Percentiles rank a stretch among this genome's conserved stretches.
Conservation (phyloP, 2,888 invertebrate species). For the Hypena proboscidalis region DNA sequence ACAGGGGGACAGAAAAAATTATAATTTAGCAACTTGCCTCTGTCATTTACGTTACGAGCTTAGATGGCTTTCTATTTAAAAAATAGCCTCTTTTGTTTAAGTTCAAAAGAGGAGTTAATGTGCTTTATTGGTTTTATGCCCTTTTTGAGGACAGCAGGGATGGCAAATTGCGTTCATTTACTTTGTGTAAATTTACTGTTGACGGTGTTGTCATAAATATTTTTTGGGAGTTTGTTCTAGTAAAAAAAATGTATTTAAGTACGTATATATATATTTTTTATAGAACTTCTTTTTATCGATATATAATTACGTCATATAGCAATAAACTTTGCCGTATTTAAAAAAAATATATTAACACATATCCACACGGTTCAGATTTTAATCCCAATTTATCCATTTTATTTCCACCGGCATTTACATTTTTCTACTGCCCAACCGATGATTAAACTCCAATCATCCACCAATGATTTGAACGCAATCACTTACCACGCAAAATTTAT, state of each 20-base stretch:
- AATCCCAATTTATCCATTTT: too few relatives aligned
- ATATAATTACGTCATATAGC: too few relatives aligned
- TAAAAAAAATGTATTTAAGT: too few relatives aligned
- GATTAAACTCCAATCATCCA: constrained; percentile 4
- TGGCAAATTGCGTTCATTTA: constrained; percentile 4
- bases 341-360: too few relatives aligned
- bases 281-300: too few relatives aligned
- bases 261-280: too few relatives aligned
- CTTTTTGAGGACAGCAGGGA: constrained; percentile 7
- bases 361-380: too few relatives aligned
- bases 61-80: constrained; percentile 18
- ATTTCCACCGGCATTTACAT: too few relatives aligned
- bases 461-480: constrained; percentile 15
- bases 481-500: constrained; percentile 47
- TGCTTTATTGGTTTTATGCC: constrained; percentile 1
- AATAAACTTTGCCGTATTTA: too few relatives aligned
- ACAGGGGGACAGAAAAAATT: constrained; percentile 16
- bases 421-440: not conserved
- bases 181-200: constrained; percentile 6
- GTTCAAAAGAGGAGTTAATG: constrained; percentile 13
- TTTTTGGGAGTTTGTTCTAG: too few relatives aligned
- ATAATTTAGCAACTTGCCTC: constrained; percentile 40
- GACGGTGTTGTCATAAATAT: too few relatives aligned
- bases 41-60: constrained; percentile 27
- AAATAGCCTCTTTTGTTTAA: constrained; percentile 17